Conservation (phyloP, 2,797 vertebrate species). For the Triplophysa bombifrons region DNA sequence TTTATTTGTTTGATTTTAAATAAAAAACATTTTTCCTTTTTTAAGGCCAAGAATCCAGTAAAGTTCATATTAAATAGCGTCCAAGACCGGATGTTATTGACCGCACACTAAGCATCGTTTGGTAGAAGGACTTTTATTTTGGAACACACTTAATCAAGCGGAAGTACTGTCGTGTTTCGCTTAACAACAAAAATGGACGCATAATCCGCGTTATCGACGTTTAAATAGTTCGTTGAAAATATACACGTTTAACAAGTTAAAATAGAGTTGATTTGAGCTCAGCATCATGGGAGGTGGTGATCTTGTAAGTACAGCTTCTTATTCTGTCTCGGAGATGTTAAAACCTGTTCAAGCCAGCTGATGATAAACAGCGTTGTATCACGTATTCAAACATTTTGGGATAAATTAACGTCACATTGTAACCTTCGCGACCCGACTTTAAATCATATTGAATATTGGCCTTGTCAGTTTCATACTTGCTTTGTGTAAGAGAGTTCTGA, state of each 20-base stretch:
- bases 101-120: too few relatives aligned
- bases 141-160: background rate
- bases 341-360: conserved; percentile 1
- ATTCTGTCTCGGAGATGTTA: background rate
- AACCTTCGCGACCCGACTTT: background rate
- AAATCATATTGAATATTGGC: background rate
- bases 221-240: background rate
- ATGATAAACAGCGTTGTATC: background rate
- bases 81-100: too few relatives aligned
- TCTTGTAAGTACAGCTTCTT: conserved; percentile 30
- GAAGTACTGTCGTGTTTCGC: background rate
- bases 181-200: background rate
- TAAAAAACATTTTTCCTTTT: background rate
- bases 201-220: background rate
- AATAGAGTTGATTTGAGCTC: background rate
- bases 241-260: background rate
- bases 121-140: conserved; percentile 4
- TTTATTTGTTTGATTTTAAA: too few relatives aligned
- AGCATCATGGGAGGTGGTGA: conserved; percentile 36
- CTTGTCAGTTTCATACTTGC: background rate
- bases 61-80: too few relatives aligned
- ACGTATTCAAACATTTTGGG: background rate
- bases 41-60: too few relatives aligned
- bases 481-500: background rate
- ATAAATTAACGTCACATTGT: too few relatives aligned